Conservation (phyloP, 2,797 vertebrate species). For the Huso huso region DNA sequence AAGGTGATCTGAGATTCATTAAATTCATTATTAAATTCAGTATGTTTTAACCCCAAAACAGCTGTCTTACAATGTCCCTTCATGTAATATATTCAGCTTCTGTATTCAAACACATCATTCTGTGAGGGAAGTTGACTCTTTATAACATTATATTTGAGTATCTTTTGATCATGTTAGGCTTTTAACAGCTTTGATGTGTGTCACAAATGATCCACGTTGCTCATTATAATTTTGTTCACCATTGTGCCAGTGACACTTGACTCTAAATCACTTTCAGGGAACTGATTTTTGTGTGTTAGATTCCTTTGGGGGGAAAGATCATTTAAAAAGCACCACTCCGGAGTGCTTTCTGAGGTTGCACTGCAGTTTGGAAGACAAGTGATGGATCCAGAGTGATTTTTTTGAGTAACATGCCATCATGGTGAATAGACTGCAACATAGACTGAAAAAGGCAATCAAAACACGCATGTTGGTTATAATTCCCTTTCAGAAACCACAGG, state of each 20-base stretch:
- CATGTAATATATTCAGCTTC: background rate
- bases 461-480: background rate
- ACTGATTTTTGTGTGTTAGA: background rate
- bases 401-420: background rate
- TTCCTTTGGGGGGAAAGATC: background rate
- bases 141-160: slow-evolving; percentile 12
- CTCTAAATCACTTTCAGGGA: background rate
- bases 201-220: background rate
- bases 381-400: background rate
- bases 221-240: slow-evolving; percentile 4
- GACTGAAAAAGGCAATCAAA: background rate
- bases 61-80: too few relatives aligned
- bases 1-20: too few relatives aligned
- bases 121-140: slow-evolving; percentile 7
- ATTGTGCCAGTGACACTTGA: background rate
- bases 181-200: background rate
- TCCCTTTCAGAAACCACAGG: background rate
- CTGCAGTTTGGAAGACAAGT: background rate
- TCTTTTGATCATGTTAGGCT: background rate
- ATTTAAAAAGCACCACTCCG: too few relatives aligned
- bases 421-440: background rate
- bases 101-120: background rate
- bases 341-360: background rate
- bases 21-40: too few relatives aligned
- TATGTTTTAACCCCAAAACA: too few relatives aligned